A percentile compares a stretch with the other conserved stretches of the same genome.
Conservation (phyloP, 1,140 invertebrate genomes). For the Tetragnatha versicolor region DNA sequence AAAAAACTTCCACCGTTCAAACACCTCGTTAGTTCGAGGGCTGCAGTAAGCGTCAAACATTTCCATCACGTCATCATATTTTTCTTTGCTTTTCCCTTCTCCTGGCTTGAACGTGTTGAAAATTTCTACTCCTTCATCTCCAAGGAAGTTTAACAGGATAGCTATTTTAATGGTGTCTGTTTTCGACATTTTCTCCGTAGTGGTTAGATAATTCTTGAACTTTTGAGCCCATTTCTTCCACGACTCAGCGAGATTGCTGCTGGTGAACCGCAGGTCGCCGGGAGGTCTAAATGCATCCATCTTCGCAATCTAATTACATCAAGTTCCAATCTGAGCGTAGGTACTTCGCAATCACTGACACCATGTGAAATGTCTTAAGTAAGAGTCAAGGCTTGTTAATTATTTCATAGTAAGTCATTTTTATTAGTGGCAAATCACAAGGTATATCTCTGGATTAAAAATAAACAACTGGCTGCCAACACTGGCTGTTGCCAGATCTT, state of each 20-base stretch:
- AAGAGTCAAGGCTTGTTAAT: no score
- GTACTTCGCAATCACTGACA: no score
- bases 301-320: no score
- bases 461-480: no score
- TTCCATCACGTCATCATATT: not conserved
- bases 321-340: no score
- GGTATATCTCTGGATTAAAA: no score
- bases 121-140: constrained; percentile 18
- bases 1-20: constrained; percentile 28
- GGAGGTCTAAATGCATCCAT: constrained; percentile 2
- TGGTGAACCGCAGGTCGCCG: not conserved
- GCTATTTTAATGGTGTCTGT: constrained; percentile 14
- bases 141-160: not conserved
- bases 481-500: no score
- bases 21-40: not conserved
- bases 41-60: constrained; percentile 19
- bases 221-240: constrained; percentile 10
- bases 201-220: constrained; percentile 11
- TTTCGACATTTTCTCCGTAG: constrained; percentile 14
- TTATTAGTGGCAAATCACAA: no score
- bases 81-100: not conserved
- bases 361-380: no score
- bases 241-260: not conserved
- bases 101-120: constrained; percentile 18
- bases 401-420: no score